Conservation (phyloP, 2,797 vertebrate species). For the Simalia tracyae region DNA sequence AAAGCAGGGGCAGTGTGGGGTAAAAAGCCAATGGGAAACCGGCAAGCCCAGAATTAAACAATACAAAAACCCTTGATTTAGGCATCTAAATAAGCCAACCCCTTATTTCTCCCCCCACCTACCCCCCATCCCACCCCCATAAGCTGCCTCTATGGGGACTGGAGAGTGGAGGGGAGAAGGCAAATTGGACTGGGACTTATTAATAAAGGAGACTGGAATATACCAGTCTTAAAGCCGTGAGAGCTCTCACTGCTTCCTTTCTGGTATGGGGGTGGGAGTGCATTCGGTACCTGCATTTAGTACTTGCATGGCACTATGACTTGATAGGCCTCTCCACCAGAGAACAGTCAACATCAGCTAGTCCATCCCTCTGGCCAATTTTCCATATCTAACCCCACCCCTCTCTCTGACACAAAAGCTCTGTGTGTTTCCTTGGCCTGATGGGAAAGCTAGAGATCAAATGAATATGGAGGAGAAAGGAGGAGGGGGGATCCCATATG, state of each 20-base stretch:
- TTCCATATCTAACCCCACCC: constrained; percentile 9
- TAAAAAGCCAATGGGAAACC: not conserved
- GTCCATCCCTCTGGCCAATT: not conserved
- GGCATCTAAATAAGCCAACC: not conserved
- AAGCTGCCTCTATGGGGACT: not conserved
- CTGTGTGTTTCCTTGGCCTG: not conserved
- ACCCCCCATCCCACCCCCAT: not conserved
- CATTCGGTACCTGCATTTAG: not conserved
- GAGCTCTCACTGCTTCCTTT: not conserved
- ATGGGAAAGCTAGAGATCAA: constrained; percentile 2
- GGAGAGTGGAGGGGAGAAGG: not conserved
- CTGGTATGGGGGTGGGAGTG: not conserved
- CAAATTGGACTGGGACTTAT: not conserved
- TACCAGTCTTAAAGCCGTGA: not conserved
- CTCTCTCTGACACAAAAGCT: constrained; percentile 9
- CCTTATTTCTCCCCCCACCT: not conserved
- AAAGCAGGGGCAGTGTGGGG: not conserved
- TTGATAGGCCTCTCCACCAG: not conserved
- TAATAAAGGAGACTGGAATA: constrained; percentile 10
- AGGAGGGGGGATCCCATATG: not conserved
- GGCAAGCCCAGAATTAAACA: not conserved
- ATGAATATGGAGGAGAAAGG: not conserved
- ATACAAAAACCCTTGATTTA: not conserved
- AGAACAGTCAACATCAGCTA: not conserved
- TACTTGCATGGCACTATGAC: not conserved